These are phyloP conservation scores for Ganaspis sp. DNA, from an alignment of 1,140 invertebrate species.

Conservation along the genomic window DNA sequence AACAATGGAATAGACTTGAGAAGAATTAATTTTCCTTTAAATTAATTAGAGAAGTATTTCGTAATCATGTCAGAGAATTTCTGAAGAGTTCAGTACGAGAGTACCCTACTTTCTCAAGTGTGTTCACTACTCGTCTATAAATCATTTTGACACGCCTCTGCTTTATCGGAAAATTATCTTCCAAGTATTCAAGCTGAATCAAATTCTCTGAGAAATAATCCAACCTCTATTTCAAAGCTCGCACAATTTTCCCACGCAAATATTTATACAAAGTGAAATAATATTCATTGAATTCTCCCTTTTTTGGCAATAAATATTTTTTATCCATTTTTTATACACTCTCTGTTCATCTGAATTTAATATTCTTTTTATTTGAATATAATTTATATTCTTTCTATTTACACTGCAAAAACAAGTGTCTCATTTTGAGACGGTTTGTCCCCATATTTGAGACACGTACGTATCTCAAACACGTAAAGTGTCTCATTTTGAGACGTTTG, in stretches of 20 bases:
- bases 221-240: not conserved
- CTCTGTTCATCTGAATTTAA: too few relatives aligned
- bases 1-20: not conserved
- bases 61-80: slow-evolving; percentile 45
- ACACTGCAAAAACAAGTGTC: too few relatives aligned
- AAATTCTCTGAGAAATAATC: not conserved
- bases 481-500: too few relatives aligned
- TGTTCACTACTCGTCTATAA: not conserved
- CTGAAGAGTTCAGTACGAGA: not conserved
- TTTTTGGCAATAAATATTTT: too few relatives aligned
- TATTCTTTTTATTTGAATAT: too few relatives aligned
- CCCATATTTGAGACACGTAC: too few relatives aligned
- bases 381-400: too few relatives aligned
- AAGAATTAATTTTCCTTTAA: not conserved
- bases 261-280: not conserved
- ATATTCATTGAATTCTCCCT: too few relatives aligned
- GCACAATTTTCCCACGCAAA: not conserved
- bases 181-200: not conserved
- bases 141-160: slow-evolving; percentile 4
- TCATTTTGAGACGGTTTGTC: too few relatives aligned
- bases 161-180: slow-evolving; percentile 14
- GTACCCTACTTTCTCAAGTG: slow-evolving; percentile 2
- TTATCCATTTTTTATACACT: too few relatives aligned
- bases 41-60: slow-evolving; percentile 48
- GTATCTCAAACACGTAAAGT: too few relatives aligned